phyloP scores from a whole-genome alignment of 2,113 vertebrate genomes.

The Ifrita kowaldi region DNA sequence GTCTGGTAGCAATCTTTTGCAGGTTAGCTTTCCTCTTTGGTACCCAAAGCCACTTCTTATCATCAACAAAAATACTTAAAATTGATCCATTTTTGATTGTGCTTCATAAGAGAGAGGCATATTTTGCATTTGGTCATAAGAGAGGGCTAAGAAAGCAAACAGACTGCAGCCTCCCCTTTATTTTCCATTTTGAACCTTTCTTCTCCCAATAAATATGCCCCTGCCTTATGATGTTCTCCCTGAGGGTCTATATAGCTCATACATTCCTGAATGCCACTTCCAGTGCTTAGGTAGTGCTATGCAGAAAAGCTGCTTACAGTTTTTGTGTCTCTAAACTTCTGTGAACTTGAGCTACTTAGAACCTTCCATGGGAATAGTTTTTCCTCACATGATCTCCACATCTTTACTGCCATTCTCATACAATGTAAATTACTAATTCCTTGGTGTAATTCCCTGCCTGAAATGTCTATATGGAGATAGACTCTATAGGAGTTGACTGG shows the following conservation, averaged over 20 bases:
- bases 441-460: neutral
- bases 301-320: neutral
- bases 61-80: neutral
- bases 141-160: neutral
- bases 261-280: neutral
- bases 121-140: neutral
- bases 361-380: neutral
- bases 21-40: neutral
- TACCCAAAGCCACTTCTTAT: no score
- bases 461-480: neutral
- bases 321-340: neutral
- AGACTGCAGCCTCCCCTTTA: neutral
- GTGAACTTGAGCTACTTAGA: neutral
- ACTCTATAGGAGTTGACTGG: neutral
- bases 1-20: neutral
- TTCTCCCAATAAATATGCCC: neutral
- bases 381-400: neutral
- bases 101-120: rapidly evolving
- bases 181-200: neutral
- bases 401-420: neutral
- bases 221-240: neutral
- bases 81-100: neutral
- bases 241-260: neutral
- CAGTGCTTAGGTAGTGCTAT: neutral
- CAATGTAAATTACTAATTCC: neutral